phyloP scores from a whole-genome alignment of 2,797 vertebrate species.

The Pipistrellus pygmaeus region DNA sequence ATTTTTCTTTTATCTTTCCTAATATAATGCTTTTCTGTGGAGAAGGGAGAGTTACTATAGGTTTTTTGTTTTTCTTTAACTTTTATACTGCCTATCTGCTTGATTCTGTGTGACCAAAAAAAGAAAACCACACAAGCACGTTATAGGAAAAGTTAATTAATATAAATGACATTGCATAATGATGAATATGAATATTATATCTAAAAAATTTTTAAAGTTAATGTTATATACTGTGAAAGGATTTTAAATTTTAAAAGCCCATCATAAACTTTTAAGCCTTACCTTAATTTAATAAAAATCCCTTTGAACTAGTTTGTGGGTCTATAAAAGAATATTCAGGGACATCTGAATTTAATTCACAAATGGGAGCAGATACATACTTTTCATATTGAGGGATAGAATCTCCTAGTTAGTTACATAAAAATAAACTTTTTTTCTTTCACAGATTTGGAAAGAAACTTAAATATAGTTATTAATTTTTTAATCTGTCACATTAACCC shows the following conservation, averaged over 20 bases:
- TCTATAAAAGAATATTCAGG: background rate
- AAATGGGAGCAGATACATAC: background rate
- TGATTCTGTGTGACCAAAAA: slow-evolving; percentile 7
- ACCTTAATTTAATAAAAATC: background rate
- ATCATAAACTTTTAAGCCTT: slow-evolving; percentile 7
- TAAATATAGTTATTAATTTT: slow-evolving; percentile 44
- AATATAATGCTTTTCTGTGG: background rate
- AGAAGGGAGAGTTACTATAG: background rate
- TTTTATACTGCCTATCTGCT: background rate
- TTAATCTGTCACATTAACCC: background rate
- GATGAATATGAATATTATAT: slow-evolving; percentile 13
- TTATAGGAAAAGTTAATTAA: slow-evolving; percentile 46
- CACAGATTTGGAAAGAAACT: slow-evolving; percentile 56
- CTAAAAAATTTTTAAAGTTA: background rate
- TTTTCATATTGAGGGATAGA: slow-evolving; percentile 16
- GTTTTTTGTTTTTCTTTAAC: background rate
- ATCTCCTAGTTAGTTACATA: slow-evolving; percentile 12
- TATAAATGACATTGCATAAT: slow-evolving; percentile 19
- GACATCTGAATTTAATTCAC: slow-evolving; percentile 19
- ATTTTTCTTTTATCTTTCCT: background rate
- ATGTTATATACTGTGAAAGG: background rate
- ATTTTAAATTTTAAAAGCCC: slow-evolving; percentile 33
- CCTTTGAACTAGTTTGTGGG: slow-evolving; percentile 32
- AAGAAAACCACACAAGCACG: background rate
- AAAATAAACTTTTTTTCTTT: slow-evolving; percentile 32